Evolutionary conservation across 2,797 vertebrate genomes (phyloP), one percentile per base, ranked within the genome.

Genomic region (Urophycis tenuis): DNA sequence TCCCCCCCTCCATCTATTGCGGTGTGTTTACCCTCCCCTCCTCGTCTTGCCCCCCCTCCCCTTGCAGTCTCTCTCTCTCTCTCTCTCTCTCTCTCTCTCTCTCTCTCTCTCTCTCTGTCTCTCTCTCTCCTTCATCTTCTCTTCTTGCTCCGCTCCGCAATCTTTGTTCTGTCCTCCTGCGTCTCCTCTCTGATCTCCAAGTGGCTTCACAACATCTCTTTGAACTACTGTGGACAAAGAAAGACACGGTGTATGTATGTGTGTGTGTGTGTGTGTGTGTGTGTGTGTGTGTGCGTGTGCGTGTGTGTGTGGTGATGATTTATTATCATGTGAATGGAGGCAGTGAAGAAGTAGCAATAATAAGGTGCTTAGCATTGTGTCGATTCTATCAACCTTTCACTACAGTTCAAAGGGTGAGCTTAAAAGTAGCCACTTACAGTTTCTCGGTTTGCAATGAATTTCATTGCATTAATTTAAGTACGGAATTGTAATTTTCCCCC

Each of bases 161-260:
- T 73, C 72, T 73, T 29, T 39, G 7, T 73, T n/a, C 35, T 36
- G 3, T 14, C 36, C 36, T 73, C 25, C 32, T 19, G 32, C 30
- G 17, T 3, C 67, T 29, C 73, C 72, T 36, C 34, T 81, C 32
- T 78, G 69, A 77, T 80, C 69, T 81, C 77, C n/a, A 73, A 80
- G 81, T 33, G 25, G 71, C 75, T 53, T 60, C 60, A 76, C 60
- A 69, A 12, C 22, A n/a, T 71, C n/a, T 71, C 79, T 85, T 84
- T 87, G 86, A 87, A 87, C 75, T 76, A 64, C 78, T 75, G 75
- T 74, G 39, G 75, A 75, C 75, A 78, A 81, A 79, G 78, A 53
- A 74, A 74, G 74, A 53, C 4, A 77, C 72, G 35, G 32, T 6
- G 10, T 45, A 53, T 32, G 64, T 53, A 67, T 41, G 34, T 35